Base-by-base conservation (phyloP, 2,797 vertebrate species). In the Coendou prehensilis region DNA sequence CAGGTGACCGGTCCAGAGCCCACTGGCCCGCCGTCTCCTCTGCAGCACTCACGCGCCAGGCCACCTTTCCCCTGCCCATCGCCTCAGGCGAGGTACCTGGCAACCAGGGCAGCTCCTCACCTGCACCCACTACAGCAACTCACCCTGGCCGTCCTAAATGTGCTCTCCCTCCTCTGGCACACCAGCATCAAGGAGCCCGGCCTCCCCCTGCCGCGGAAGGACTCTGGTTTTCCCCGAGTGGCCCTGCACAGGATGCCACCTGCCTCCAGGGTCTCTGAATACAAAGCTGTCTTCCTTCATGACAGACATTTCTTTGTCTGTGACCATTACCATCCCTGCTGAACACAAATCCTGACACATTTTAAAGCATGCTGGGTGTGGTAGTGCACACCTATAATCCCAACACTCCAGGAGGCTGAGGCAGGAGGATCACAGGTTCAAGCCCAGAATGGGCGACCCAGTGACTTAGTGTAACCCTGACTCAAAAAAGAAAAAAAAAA, bases 151-250 rank as follows among this genome's bases (percentile, higher is more conserved):
- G n/a, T 2, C 20, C 28, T 13, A 3, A 26, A 13, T 1, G 30
- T 9, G 59, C 30, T 63, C 59, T 4, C 14, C 17, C 22, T 54
- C 26, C 41, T 71, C 7, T 5, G 3, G 23, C 33, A 76, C 41
- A 47, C 28, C 41, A 10, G 20, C 10, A 5, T 22, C 9, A 41
- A 81, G 30, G 2, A 33, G 9, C 23, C 23, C 4, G 33, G 10
- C 3, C 10, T 13, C 30, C 22, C 3, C 11, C 28, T 28, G 50
- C 76, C 64, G 13, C 6, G 28, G 30, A 8, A 7, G 0, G 2
- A 17, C 61, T n/a, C 54, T 30, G 23, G 63, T 26, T 26, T 61
- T 30, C 23, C 52, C n/a, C 28, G 0, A 3, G 37, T 0, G 6
- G 28, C 57, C 52, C 45, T 18, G 52, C 1, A 4, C 0, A 3